Evolutionary conservation across 1,140 invertebrate genomes (phyloP), one percentile per base, ranked within the genome.

Genomic region (Penaeus japonicus): DNA sequence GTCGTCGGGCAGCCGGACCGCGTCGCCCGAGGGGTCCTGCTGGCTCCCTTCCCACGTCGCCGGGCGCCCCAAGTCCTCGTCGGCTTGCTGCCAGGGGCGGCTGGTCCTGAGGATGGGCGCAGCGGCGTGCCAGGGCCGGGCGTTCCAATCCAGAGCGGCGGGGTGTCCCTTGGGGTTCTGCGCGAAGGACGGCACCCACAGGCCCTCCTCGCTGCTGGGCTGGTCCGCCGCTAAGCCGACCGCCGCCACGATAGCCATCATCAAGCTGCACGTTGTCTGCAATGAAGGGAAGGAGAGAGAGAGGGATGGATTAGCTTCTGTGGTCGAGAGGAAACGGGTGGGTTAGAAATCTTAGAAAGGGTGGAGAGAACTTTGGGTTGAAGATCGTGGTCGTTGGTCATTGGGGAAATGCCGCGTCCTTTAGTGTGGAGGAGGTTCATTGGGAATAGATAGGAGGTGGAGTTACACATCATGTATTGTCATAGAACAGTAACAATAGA

Each of bases 211-310:
- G 22, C 35, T 57, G 30, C 20, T 39, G 1, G 15, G 65, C 54
- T 88, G 87, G 47, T 88, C 80, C 12, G 59, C 54, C n/a, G 87
- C 87, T 70, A 88, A 18, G 39, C 47, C 81, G 10, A 35, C 70
- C 54, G 86, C 80, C 24, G 65, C 87, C 65, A 77, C 20, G 55
- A 88, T 27, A 22, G 81, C 87, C 15, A 83, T 5, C 47, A 88
- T 32, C 80, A 83, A 35, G 15, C 39, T 83, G 18, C 53, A 83
- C 53, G 80, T 59, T 54, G 47, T 55, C 86, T 85, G 84, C 18
- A 78, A 85, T 20, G 78, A 27, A 0, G n/a, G 15, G 53, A 20
- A 22, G 30, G 54, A 18, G 59, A 7, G 81, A 32, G 35, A 54
- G 22, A 54, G 80, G 24, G 79, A 57, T n/a, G 54, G 39, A 59